Evolutionary conservation across 64 coral and sea anemone species (phyloP).

Genomic region (Pachyseris speciosa): DNA sequence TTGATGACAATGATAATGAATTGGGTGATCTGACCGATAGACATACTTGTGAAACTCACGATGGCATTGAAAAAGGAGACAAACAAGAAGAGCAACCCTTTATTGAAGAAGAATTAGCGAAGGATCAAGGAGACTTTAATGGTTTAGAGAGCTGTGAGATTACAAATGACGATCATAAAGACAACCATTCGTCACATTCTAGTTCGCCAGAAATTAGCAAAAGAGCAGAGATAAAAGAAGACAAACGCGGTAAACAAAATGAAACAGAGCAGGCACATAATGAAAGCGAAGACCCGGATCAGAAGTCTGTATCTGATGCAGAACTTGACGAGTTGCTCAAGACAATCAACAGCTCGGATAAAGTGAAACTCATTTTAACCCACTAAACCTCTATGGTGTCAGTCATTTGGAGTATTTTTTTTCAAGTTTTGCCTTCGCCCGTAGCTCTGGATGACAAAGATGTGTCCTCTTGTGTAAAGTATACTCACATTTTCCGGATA

Average conservation of each 20-base stretch:
- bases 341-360: conserved; percentile 1
- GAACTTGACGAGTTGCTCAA: neutral
- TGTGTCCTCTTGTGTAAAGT: no score
- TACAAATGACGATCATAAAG: neutral
- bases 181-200: neutral
- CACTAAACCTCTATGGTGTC: no score
- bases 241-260: no score
- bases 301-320: neutral
- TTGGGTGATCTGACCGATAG: neutral
- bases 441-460: no score
- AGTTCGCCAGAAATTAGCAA: neutral
- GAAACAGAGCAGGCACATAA: neutral
- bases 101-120: neutral
- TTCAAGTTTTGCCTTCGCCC: no score
- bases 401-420: no score
- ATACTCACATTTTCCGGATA: no score
- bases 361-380: neutral
- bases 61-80: neutral
- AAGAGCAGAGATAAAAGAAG: no score
- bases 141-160: neutral
- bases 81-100: neutral
- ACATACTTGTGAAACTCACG: neutral
- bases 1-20: neutral
- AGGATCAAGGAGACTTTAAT: neutral
- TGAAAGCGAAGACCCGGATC: neutral